Evolutionary conservation across 2,888 invertebrate genomes (phyloP).

Genomic region (Pardosa pseudoannulata): DNA sequence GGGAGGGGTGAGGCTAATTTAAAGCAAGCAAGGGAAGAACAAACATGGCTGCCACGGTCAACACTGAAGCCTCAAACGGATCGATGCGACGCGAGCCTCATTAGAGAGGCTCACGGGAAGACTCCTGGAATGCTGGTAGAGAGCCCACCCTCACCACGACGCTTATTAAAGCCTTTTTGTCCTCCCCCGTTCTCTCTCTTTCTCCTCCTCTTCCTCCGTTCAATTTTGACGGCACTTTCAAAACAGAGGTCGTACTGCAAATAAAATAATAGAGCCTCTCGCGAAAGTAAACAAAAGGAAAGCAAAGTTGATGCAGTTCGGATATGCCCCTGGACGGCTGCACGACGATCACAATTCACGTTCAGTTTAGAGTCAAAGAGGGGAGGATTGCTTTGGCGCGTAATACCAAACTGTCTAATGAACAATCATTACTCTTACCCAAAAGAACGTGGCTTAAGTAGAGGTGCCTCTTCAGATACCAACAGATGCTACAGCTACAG

Average conservation of each 20-base stretch:
- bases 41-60: constrained; percentile 70
- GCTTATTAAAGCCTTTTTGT: constrained; percentile 51
- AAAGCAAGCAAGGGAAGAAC: constrained; percentile 68
- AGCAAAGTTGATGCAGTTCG: constrained; percentile 24
- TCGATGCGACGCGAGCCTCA: constrained; percentile 60
- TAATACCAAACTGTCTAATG: neutral
- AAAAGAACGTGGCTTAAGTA: neutral
- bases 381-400: neutral
- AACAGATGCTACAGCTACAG: neutral
- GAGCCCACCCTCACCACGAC: constrained; percentile 28
- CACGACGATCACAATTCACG: neutral
- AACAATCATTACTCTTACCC: neutral
- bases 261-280: constrained; percentile 32
- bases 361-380: neutral
- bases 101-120: constrained; percentile 61
- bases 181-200: neutral
- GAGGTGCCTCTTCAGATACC: neutral
- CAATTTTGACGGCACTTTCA: constrained; percentile 28
- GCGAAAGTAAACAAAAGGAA: constrained; percentile 22
- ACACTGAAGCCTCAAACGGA: constrained; percentile 56
- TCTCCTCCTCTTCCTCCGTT: neutral
- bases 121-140: constrained; percentile 14
- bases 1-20: constrained; percentile 57
- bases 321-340: neutral
- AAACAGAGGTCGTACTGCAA: neutral